Percentiles rank a stretch among this genome's conserved stretches.
phyloP scores from a whole-genome alignment of 2,113 vertebrate species.

The Gnathonemus echidnorhynchus region DNA sequence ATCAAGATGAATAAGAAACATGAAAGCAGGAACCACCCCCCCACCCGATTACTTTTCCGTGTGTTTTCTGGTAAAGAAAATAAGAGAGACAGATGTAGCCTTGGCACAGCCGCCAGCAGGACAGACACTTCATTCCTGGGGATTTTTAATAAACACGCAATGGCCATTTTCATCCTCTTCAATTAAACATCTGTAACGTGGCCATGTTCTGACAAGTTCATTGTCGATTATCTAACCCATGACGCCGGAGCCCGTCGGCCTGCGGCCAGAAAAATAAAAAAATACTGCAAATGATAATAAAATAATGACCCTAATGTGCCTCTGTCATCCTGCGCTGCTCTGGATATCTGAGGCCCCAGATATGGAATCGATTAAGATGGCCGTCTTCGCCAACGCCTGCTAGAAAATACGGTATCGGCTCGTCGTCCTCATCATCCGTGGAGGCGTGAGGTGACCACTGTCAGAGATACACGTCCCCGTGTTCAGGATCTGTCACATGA shows the following conservation, averaged over 20 bases:
- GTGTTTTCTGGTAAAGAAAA: background rate
- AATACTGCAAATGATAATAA: slow-evolving; percentile 25
- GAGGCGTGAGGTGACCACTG: background rate
- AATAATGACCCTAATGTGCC: slow-evolving; percentile 32
- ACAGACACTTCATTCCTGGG: slow-evolving; percentile 7
- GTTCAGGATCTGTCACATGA: background rate
- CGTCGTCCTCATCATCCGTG: background rate
- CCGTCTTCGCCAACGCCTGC: slow-evolving; percentile 29
- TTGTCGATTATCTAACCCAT: slow-evolving; percentile 24
- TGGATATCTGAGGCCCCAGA: slow-evolving; percentile 22
- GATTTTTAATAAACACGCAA: slow-evolving; percentile 19
- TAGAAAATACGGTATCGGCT: slow-evolving; percentile 21
- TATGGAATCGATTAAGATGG: slow-evolving; percentile 44
- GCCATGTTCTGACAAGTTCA: background rate
- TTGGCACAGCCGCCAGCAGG: background rate
- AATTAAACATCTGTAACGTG: slow-evolving; percentile 9
- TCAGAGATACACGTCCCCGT: background rate
- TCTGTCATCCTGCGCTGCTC: background rate
- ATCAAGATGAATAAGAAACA: slow-evolving; percentile 24
- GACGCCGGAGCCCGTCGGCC: background rate
- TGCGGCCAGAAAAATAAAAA: slow-evolving; percentile 5
- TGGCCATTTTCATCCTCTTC: background rate
- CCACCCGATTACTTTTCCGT: background rate
- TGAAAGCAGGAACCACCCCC: background rate
- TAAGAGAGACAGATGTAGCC: background rate